Conservation (phyloP, 2,113 vertebrate genomes). For the Halcyon malimbica region DNA sequence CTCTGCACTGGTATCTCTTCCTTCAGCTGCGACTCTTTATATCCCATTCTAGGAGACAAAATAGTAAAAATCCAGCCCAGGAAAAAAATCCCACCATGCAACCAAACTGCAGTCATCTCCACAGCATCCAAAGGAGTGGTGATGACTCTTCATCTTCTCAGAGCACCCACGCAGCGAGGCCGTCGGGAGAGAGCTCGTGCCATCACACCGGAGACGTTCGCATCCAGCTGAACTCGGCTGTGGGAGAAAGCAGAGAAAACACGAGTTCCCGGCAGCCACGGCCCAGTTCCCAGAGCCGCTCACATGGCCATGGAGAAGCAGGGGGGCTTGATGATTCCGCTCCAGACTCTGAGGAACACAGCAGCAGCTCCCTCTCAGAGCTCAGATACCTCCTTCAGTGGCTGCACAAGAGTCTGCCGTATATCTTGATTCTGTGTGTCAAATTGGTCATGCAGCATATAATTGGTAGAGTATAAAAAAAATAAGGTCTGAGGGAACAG, state of each 20-base stretch:
- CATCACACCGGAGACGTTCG: constrained; percentile 77
- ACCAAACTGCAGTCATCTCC: constrained; percentile 72
- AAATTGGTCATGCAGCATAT: constrained; percentile 90
- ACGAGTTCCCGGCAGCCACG: constrained; percentile 72
- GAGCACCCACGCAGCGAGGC: constrained; percentile 66
- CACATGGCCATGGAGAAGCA: constrained; percentile 71
- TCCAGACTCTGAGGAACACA: constrained; percentile 82
- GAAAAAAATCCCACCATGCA: constrained; percentile 81
- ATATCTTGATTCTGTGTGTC: constrained; percentile 88
- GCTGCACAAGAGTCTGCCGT: constrained; percentile 94
- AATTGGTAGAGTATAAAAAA: constrained; percentile 78
- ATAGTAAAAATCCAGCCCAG: constrained; percentile 68
- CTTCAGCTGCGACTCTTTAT: not conserved
- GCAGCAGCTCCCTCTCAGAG: constrained; percentile 84
- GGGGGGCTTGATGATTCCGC: constrained; percentile 54
- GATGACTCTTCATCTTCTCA: constrained; percentile 69
- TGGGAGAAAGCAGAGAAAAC: constrained; percentile 74
- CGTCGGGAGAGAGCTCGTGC: constrained; percentile 46
- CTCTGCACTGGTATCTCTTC: not conserved
- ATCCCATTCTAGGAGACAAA: constrained; percentile 63
- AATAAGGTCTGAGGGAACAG: not conserved
- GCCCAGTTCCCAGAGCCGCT: constrained; percentile 69
- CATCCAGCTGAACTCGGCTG: constrained; percentile 74
- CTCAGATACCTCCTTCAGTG: constrained; percentile 88
- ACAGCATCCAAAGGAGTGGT: constrained; percentile 62